These are phyloP conservation scores for Eucidaris tribuloides DNA, from an alignment of 35 echinoderm and acorn worm species.

Conservation along the genomic window DNA sequence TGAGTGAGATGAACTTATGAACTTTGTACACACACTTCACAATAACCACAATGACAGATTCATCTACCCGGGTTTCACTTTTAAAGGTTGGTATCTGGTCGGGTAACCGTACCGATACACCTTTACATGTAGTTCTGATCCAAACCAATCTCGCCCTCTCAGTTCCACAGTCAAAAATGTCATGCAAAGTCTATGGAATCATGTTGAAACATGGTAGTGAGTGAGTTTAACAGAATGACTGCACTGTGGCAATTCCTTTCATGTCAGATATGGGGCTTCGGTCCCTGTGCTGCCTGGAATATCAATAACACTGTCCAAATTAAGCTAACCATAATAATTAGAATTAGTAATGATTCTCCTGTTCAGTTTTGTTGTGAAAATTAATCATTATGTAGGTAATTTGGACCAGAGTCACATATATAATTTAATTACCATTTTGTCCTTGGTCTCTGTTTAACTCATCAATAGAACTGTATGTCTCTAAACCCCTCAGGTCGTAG, in stretches of 20 bases:
- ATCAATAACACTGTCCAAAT: background rate
- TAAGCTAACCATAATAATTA: background rate
- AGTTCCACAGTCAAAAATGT: too few species aligned
- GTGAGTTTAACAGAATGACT: too few species aligned
- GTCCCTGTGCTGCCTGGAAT: background rate
- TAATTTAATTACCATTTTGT: conserved; percentile 63
- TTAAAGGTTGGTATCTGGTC: too few species aligned
- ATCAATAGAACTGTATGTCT: conserved; percentile 81
- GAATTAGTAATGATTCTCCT: background rate
- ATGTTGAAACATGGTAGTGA: too few species aligned
- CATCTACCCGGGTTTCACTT: too few species aligned
- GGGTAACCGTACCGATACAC: too few species aligned
- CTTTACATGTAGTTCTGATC: too few species aligned
- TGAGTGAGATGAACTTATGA: too few species aligned
- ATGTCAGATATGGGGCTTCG: background rate
- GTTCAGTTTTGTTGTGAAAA: background rate
- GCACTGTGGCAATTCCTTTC: background rate
- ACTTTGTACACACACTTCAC: too few species aligned
- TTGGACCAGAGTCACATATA: background rate
- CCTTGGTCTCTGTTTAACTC: conserved; percentile 98
- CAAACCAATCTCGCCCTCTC: too few species aligned
- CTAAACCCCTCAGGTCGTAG: conserved; percentile 85
- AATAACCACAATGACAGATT: too few species aligned
- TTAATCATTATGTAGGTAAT: background rate
- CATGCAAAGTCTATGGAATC: too few species aligned